Evolutionary conservation across 1,140 invertebrate genomes (phyloP), one percentile per base, ranked within the genome.

Genomic region (Arion vulgaris): DNA sequence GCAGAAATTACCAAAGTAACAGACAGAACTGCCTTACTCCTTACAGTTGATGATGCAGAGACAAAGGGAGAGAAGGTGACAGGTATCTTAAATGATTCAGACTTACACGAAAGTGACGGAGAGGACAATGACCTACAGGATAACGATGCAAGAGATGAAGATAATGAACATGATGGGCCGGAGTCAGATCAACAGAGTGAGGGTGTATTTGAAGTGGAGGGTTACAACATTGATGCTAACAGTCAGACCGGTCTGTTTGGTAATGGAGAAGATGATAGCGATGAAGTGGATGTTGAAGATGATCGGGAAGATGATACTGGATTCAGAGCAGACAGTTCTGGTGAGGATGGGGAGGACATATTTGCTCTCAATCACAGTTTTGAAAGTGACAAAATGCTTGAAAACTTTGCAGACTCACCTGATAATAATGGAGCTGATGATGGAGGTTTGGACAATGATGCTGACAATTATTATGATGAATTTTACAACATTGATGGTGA

Each of bases 241-340:
- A 75, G 76, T 69, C 57, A 51, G 75, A 66, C 51, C 38, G 57
- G 77, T 17, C n/a, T 69, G 15, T 74, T 73, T 74, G 82, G 82
- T 38, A 66, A 79, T 53, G 83, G 76, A 0, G 76, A 80, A 32
- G 49, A 41, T 74, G 78, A 73, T 53, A 73, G 78, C 62, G 83
- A 84, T 81, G 80, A 84, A 66, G 81, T 78, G 2, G 66, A 83
- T 32, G 62, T 15, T 49, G 80, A 72, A 23, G 73, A 81, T 11
- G 17, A 23, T 51, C 73, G 34, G 0, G 74, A 84, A 19, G 78
- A 75, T n/a, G 39, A 73, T 26, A 19, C 53, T 23, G 53, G 26
- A 23, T 23, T 11, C 4, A 57, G 83, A 23, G 28, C 45, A 51
- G 38, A 36, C 45, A 57, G 80, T 28, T 38, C 28, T 71, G 38